Evolutionary conservation across 2,888 invertebrate species (phyloP).

Genomic region (Kuschelorhynchus macadamiae): DNA sequence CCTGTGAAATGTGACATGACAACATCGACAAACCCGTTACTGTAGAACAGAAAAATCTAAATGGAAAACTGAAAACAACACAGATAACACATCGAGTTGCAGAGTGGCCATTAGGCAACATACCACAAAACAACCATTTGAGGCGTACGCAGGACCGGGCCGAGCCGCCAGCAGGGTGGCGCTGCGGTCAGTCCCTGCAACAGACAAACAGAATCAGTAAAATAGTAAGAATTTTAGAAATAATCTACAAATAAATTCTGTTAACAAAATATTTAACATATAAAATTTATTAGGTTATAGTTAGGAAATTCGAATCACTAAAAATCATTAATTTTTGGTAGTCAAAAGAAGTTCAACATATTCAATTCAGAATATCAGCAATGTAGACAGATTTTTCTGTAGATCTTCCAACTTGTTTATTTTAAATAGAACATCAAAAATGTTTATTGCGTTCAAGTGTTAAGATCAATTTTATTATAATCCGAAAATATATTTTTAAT

Average conservation of each 20-base stretch:
- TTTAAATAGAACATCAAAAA: too few species aligned
- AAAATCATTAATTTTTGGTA: too few species aligned
- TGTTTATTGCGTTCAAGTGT: too few species aligned
- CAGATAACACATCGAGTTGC: constrained; percentile 59
- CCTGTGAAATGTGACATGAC: constrained; percentile 30
- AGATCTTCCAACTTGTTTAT: too few species aligned
- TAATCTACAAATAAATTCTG: background rate
- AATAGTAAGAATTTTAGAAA: background rate
- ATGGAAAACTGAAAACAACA: constrained; percentile 40
- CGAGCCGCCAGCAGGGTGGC: constrained; percentile 68
- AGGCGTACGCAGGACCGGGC: constrained; percentile 67
- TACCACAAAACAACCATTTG: constrained; percentile 70
- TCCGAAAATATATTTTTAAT: too few species aligned
- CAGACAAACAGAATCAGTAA: constrained; percentile 61
- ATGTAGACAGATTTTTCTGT: too few species aligned
- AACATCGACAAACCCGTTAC: constrained; percentile 43
- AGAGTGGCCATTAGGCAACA: constrained; percentile 64
- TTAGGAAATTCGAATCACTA: too few species aligned
- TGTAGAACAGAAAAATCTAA: constrained; percentile 44
- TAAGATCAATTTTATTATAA: too few species aligned
- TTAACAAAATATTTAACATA: too few species aligned
- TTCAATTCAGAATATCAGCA: too few species aligned
- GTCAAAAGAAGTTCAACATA: too few species aligned
- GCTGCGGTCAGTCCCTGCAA: constrained; percentile 70
- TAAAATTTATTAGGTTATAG: too few species aligned